Percentiles rank a stretch among this genome's conserved stretches.
Evolutionary conservation across 2,113 vertebrate species (phyloP).

Genomic region (Nansenia antarctica): DNA sequence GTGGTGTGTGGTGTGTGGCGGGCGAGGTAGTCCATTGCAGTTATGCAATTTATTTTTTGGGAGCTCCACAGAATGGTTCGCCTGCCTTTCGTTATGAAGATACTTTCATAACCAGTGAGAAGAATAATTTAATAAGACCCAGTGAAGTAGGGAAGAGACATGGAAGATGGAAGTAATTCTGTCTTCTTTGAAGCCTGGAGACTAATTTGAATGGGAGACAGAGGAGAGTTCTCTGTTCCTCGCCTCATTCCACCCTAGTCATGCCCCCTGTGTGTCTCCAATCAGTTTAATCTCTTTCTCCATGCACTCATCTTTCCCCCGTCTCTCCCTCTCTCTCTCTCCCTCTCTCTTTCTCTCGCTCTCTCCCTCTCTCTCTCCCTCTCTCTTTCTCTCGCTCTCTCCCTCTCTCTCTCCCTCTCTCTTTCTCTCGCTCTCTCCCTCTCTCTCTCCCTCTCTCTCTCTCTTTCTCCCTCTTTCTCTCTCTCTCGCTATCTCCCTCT

Average conservation of each 20-base stretch:
- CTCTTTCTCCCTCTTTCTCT: background rate
- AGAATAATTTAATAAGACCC: slow-evolving; percentile 44
- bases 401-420: no score
- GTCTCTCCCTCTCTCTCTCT: background rate
- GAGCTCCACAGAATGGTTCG: background rate
- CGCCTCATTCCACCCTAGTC: slow-evolving; percentile 50
- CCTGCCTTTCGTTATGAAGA: no score
- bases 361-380: background rate
- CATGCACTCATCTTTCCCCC: background rate
- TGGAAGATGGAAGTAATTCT: slow-evolving; percentile 62
- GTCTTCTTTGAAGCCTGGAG: slow-evolving; percentile 62
- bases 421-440: background rate
- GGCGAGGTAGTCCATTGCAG: background rate
- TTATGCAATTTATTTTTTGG: background rate
- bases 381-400: background rate
- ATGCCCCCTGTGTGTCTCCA: background rate
- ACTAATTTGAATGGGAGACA: slow-evolving; percentile 63
- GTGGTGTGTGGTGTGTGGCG: background rate
- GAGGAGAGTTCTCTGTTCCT: slow-evolving; percentile 33
- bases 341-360: background rate
- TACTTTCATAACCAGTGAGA: slow-evolving; percentile 20
- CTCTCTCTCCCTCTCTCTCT: background rate
- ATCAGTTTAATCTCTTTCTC: slow-evolving; percentile 5
- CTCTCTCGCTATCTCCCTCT: background rate
- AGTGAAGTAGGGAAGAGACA: slow-evolving; percentile 10